These are phyloP conservation scores for Eilema caniola DNA, from an alignment of 2,888 invertebrate genomes.

Conservation along the genomic window DNA sequence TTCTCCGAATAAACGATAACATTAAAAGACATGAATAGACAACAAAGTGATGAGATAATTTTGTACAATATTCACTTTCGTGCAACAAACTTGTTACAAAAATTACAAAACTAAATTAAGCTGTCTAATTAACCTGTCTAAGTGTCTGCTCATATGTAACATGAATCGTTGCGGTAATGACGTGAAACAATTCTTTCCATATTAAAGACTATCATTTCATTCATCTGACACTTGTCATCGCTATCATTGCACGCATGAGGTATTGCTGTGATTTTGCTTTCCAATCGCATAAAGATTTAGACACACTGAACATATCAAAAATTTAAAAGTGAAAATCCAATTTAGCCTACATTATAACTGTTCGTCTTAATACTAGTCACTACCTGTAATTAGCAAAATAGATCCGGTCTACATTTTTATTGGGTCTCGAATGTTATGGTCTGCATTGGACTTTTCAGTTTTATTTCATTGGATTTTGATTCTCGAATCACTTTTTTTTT, in stretches of 20 bases:
- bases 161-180: background rate
- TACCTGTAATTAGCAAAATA: too few relatives aligned
- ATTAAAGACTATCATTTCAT: background rate
- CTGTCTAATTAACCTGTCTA: slow-evolving; percentile 5
- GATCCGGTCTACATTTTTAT: too few relatives aligned
- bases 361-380: too few relatives aligned
- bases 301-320: background rate
- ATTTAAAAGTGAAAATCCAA: too few relatives aligned
- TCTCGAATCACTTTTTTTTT: too few relatives aligned
- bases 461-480: too few relatives aligned
- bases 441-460: too few relatives aligned
- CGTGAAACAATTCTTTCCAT: slow-evolving; percentile 7
- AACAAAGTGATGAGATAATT: background rate
- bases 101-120: background rate
- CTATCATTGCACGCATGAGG: slow-evolving; percentile 20
- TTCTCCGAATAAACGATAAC: too few relatives aligned
- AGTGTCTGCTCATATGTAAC: background rate
- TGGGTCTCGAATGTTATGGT: too few relatives aligned
- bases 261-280: slow-evolving; percentile 30
- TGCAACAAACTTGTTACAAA: background rate
- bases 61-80: background rate
- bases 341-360: too few relatives aligned
- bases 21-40: background rate
- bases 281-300: slow-evolving; percentile 29
- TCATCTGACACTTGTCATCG: slow-evolving; percentile 1